These are phyloP conservation scores for Congeria kusceri DNA, from an alignment of 2,888 invertebrate genomes.

Conservation along the genomic window DNA sequence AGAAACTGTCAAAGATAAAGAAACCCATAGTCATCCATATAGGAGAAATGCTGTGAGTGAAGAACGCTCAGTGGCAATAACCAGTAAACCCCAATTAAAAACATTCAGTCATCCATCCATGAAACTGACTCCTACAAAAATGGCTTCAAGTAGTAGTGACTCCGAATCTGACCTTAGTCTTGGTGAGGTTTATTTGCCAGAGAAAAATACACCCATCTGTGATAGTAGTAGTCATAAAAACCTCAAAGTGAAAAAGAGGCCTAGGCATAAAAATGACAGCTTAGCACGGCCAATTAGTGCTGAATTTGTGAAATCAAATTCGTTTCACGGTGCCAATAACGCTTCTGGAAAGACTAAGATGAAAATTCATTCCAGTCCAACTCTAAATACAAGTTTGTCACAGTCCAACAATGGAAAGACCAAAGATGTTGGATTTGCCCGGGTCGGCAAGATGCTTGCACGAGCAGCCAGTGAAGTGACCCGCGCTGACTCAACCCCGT, in stretches of 20 bases:
- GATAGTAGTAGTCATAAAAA: slow-evolving; percentile 31
- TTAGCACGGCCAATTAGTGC: slow-evolving; percentile 65
- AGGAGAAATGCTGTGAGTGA: slow-evolving; percentile 58
- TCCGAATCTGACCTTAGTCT: slow-evolving; percentile 70
- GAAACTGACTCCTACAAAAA: slow-evolving; percentile 33
- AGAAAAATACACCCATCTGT: slow-evolving; percentile 27
- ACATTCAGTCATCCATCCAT: slow-evolving; percentile 60
- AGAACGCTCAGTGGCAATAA: slow-evolving; percentile 35
- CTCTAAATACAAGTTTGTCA: slow-evolving; percentile 17
- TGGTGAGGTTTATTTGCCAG: slow-evolving; percentile 64
- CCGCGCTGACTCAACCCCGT: slow-evolving; percentile 22
- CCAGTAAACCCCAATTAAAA: slow-evolving; percentile 1
- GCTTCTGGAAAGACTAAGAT: slow-evolving; percentile 37
- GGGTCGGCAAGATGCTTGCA: slow-evolving; percentile 55
- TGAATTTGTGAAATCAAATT: slow-evolving; percentile 39
- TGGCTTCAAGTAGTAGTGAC: slow-evolving; percentile 65
- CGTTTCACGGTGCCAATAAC: slow-evolving; percentile 7
- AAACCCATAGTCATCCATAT: background rate
- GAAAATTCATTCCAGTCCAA: slow-evolving; percentile 63
- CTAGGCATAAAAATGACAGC: slow-evolving; percentile 35
- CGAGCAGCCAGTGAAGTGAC: slow-evolving; percentile 56
- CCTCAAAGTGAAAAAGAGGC: slow-evolving; percentile 33
- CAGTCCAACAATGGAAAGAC: slow-evolving; percentile 43
- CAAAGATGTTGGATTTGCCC: slow-evolving; percentile 62
- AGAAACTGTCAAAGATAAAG: slow-evolving; percentile 8